Conservation (phyloP, 2,797 vertebrate genomes). For the Smutsia gigantea region DNA sequence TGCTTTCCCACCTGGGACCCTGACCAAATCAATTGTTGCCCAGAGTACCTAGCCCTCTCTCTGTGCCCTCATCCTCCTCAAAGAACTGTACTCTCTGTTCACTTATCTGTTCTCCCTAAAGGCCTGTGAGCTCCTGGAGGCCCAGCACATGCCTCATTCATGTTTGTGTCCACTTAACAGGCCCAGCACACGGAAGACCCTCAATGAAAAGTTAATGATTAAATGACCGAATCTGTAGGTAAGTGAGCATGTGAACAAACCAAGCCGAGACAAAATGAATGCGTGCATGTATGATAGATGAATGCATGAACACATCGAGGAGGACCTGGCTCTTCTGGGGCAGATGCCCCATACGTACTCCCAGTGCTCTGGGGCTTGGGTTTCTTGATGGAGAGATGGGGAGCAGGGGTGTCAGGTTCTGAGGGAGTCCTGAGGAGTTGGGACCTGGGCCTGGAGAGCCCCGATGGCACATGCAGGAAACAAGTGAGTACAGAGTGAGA, state of each 20-base stretch:
- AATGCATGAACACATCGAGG: not conserved
- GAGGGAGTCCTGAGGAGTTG: not conserved
- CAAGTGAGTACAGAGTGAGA: not conserved
- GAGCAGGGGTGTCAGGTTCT: not conserved
- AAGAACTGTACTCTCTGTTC: not conserved
- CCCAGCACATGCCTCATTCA: not conserved
- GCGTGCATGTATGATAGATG: too few species aligned
- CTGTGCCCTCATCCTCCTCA: not conserved
- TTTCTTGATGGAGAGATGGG: not conserved
- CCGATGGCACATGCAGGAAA: not conserved
- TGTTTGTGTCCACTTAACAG: not conserved
- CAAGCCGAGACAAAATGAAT: not conserved
- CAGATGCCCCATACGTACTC: accelerated
- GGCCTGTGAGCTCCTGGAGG: not conserved
- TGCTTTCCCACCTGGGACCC: not conserved
- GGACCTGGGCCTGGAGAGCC: not conserved
- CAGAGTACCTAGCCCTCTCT: not conserved
- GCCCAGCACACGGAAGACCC: not conserved
- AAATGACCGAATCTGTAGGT: not conserved
- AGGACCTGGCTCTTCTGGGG: not conserved
- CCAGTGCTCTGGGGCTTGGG: not conserved
- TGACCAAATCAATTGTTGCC: not conserved
- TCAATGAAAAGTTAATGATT: not conserved
- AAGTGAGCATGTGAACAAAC: not conserved
- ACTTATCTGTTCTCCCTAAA: not conserved